Evolutionary conservation across 2,888 invertebrate species (phyloP), one percentile per base, ranked within the genome.

Genomic region (Therioaphis trifolii): DNA sequence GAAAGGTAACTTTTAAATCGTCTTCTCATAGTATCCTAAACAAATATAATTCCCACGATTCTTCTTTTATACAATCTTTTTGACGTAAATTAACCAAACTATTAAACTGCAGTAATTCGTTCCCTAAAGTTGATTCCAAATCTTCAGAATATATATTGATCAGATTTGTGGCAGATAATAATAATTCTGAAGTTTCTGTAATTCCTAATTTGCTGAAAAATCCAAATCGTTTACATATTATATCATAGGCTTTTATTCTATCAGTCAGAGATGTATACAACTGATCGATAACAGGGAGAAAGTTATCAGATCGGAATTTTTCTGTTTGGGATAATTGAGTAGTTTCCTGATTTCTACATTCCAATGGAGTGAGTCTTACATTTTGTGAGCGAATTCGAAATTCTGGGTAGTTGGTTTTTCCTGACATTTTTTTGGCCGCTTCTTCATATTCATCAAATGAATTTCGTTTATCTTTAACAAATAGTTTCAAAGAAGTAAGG

Each of bases 401-500:
- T 43, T 69, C 24, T 24, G 69, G 21, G 43, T 69, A 69, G 24
- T 69, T 43, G 14, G 43, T 46, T 69, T 15, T 69, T 43, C 43
- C 69, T 43, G 24, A 43, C 24, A 69, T 68, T 69, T 69, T 35
- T 63, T 63, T 35, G 9, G 66, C 35, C 66, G 66, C 14, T 66
- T 66, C 35, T 21, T 69, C 15, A 46, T 69, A 69, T 4, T 46
- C 43, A 15, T 69, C 43, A 69, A 69, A 68, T n/a, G 68, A 18
- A 68, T 68, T 43, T 43, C 43, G 18, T 68, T 68, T 68, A n/a
- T 40, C 40, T 68, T 68, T n/a, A 43, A 49, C 14, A 84, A 84
- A 15, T 15, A 21, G 12, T 29, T 66, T 78, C 35, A 78, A 58
- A 43, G 68, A 40, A 5, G 27, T 40, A 43, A 66, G 27, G 2